These are phyloP conservation scores for Tragopan temminckii DNA, from an alignment of 2,797 vertebrate species.

Conservation along the genomic window DNA sequence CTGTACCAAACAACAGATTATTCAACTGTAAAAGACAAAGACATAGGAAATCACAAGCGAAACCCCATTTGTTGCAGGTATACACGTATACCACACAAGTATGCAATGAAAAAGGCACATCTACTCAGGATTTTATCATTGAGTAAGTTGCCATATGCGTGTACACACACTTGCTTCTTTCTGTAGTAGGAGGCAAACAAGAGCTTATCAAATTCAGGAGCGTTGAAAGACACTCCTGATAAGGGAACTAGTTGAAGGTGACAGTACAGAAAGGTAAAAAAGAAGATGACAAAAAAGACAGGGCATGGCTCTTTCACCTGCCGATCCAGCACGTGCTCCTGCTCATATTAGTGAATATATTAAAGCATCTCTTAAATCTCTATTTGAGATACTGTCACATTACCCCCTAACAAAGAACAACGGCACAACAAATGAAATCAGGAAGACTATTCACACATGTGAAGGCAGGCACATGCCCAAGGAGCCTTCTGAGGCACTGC, in stretches of 20 bases:
- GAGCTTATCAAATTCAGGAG: background rate
- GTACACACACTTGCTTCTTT: fast-evolving
- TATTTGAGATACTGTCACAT: background rate
- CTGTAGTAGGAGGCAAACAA: background rate
- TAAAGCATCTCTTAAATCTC: background rate
- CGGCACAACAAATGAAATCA: background rate
- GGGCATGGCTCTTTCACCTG: background rate
- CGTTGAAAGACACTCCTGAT: background rate
- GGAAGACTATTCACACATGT: background rate
- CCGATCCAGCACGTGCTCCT: background rate
- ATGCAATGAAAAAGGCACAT: background rate
- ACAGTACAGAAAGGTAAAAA: background rate
- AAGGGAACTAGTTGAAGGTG: background rate
- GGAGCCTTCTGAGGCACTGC: background rate
- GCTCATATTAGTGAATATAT: background rate
- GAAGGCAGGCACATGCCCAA: background rate
- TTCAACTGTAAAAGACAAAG: background rate
- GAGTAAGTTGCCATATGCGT: background rate
- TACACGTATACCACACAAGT: background rate
- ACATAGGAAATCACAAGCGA: background rate
- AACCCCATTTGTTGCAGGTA: background rate
- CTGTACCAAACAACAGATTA: background rate
- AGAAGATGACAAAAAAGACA: background rate
- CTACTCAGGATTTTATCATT: background rate
- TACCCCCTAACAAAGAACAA: background rate